Evolutionary conservation across 2,888 invertebrate genomes (phyloP).

Genomic region (Drosophila mayaguana): DNA sequence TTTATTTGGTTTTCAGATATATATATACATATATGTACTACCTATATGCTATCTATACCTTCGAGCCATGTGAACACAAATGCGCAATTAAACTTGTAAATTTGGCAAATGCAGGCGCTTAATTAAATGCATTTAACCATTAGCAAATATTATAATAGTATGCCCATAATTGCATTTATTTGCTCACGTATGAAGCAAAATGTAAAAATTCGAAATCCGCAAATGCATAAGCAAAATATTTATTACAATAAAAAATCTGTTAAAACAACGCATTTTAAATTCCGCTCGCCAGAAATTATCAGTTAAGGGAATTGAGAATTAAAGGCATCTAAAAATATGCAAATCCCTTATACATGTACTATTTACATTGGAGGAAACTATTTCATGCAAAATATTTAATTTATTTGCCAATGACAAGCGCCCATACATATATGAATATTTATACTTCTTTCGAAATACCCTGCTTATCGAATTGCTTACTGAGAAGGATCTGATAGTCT

Average conservation of each 20-base stretch:
- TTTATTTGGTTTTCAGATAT: constrained; percentile 15
- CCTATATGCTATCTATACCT: constrained; percentile 1
- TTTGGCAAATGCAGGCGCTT: constrained; percentile 9
- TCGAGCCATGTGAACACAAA: not conserved
- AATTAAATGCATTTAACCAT: constrained; percentile 23
- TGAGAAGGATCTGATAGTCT: not conserved
- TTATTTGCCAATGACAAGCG: not conserved
- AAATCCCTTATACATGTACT: not conserved
- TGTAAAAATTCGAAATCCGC: not conserved
- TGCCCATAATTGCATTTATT: constrained; percentile 3
- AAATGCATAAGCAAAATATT: not conserved
- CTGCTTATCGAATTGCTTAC: not conserved
- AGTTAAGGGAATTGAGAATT: constrained; percentile 4
- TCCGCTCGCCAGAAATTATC: not conserved
- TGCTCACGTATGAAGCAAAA: not conserved
- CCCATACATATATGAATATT: not conserved
- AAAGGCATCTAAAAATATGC: not conserved
- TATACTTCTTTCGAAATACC: not conserved
- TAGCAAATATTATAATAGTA: constrained; percentile 12
- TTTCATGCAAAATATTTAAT: not conserved
- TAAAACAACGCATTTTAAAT: not conserved
- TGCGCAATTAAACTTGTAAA: constrained; percentile 30
- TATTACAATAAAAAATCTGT: not conserved
- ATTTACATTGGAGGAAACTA: not conserved
- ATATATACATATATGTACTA: not conserved